These are phyloP conservation scores for Drosophila kohkoa DNA, from an alignment of 1,140 invertebrate species.

Conservation along the genomic window DNA sequence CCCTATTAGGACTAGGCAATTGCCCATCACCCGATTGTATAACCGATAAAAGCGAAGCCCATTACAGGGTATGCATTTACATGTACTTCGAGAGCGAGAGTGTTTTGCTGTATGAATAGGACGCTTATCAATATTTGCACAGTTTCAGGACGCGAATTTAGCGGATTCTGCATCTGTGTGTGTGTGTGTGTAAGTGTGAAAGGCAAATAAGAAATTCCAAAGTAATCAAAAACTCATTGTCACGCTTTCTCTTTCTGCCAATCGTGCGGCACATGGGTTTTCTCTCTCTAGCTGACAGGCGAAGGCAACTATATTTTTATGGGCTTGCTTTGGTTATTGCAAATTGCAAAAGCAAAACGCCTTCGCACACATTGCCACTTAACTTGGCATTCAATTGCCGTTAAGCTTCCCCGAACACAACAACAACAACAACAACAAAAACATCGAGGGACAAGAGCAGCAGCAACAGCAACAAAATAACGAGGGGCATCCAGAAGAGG, in stretches of 20 bases:
- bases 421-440: not conserved
- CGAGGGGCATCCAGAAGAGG: slow-evolving; percentile 20
- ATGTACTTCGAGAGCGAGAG: not conserved
- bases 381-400: slow-evolving; percentile 76
- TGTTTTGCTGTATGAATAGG: slow-evolving; percentile 21
- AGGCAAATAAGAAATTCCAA: slow-evolving; percentile 82
- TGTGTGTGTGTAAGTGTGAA: slow-evolving; percentile 43
- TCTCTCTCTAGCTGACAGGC: slow-evolving; percentile 28
- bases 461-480: slow-evolving; percentile 24
- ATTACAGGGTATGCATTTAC: slow-evolving; percentile 16
- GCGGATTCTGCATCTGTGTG: slow-evolving; percentile 25
- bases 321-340: slow-evolving; percentile 77
- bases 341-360: slow-evolving; percentile 81
- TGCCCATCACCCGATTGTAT: slow-evolving; percentile 60
- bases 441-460: not conserved
- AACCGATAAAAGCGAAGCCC: slow-evolving; percentile 60
- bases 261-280: not conserved
- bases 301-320: slow-evolving; percentile 78
- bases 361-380: slow-evolving; percentile 80
- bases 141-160: slow-evolving; percentile 67
- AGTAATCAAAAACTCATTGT: slow-evolving; percentile 83
- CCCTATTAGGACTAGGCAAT: slow-evolving; percentile 43
- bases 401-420: slow-evolving; percentile 55
- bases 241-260: slow-evolving; percentile 25
- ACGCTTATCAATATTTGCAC: slow-evolving; percentile 80